Base-by-base conservation (phyloP, 2,888 invertebrate species). In the Apamea monoglypha region DNA sequence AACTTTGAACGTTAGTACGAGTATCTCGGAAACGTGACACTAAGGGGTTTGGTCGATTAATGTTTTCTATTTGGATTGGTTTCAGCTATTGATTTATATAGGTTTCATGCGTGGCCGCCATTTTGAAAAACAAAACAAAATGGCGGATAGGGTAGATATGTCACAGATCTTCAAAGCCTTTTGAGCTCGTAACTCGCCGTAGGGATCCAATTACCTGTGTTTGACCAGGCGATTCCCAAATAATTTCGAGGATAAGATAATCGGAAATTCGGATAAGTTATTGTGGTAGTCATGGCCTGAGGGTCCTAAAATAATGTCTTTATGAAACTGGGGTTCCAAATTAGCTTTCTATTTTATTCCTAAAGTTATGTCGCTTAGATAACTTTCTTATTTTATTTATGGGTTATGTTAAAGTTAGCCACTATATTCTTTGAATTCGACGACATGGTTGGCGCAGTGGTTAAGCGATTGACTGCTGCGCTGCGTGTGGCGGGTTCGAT, bases 191-290 rank as follows among this genome's bases (percentile, higher is more conserved):
- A 29, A 63, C 44, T 81, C 72, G 61, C 14, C 44, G 36, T 47
- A 50, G 67, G 40, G 69, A 82, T 80, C 63, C 29, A 56, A 75
- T 78, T 76, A 82, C 63, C 53, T 25, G 61, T 69, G 63, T 78
- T 36, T 63, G 56, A 81, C 73, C 71, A 53, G 25, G 18, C 63
- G 14, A 82, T 68, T 32, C 64, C 44, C 56, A 29, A 76, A 78
- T 44, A 76, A 78, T 78, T 72, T 77, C 36, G 0, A 29, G 61
- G 71, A 76, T 76, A 76, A 70, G 50, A 69, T 74, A 50, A 68
- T 64, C 29, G 29, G 32, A 70, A 29, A 68, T 64, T 64, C 29
- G 50, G n/a, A 61, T 68, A 63, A 8, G 29, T 69, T 73, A 70
- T 47, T 40, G 21, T 56, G 44, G 14, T 44, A 56, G 32, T 63